Conservation (phyloP, 2,888 invertebrate species). For the Eupithecia abbreviata region DNA sequence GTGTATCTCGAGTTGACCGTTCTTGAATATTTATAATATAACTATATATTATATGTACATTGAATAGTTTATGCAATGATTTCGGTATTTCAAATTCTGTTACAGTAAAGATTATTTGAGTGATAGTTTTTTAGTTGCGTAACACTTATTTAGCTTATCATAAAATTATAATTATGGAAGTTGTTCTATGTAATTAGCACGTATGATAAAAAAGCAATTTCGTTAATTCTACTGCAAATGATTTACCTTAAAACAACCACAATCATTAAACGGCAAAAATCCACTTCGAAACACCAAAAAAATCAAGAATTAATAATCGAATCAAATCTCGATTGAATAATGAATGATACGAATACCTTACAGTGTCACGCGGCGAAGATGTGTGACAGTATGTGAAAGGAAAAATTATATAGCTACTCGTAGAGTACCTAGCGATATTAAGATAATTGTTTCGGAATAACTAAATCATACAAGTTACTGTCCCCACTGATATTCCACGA, state of each 20-base stretch:
- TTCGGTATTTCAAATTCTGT: constrained; percentile 26
- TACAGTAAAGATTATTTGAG: not conserved
- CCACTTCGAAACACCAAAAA: not conserved
- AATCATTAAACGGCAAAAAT: not conserved
- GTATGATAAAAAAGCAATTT: not conserved
- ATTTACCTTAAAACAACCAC: not conserved
- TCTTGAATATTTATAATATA: constrained; percentile 20
- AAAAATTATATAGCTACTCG: not conserved
- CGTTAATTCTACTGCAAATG: not conserved
- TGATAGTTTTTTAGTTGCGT: not conserved
- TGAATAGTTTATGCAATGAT: constrained; percentile 22
- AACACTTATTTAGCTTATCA: not conserved
- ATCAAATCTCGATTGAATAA: not conserved
- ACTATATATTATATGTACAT: no score
- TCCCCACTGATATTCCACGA: constrained; percentile 15
- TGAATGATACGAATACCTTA: not conserved
- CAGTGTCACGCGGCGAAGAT: not conserved
- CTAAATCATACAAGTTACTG: not conserved
- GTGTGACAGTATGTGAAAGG: not conserved
- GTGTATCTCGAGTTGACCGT: constrained; percentile 51
- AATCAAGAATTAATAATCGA: not conserved
- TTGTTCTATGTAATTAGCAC: not conserved
- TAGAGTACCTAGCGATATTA: not conserved
- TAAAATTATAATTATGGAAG: not conserved
- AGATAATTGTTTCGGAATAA: not conserved